Conservation (phyloP, 2,888 invertebrate species). For the Gibbula magus region DNA sequence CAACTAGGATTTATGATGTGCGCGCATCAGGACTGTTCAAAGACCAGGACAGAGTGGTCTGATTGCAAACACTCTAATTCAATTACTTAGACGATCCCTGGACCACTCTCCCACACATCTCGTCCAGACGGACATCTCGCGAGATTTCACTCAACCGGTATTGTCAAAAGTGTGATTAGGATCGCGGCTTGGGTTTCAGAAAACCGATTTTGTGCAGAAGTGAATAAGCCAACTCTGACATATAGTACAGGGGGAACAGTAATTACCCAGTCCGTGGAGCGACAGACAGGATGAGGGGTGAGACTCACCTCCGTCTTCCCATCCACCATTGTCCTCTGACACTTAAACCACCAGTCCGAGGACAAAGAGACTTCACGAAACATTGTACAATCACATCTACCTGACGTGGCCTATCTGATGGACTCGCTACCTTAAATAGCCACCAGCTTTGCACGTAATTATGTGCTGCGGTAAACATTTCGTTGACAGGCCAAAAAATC, state of each 20-base stretch:
- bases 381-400: background rate
- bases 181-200: slow-evolving; percentile 19
- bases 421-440: background rate
- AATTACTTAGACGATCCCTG: slow-evolving; percentile 15
- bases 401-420: background rate
- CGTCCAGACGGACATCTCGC: slow-evolving; percentile 21
- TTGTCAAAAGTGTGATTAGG: slow-evolving; percentile 23
- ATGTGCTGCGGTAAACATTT: background rate
- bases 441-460: slow-evolving; percentile 11
- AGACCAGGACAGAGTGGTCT: slow-evolving; percentile 1
- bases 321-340: background rate
- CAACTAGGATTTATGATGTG: slow-evolving; percentile 14
- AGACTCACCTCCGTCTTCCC: background rate
- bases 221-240: slow-evolving; percentile 15
- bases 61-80: slow-evolving; percentile 16
- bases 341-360: background rate
- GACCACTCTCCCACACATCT: background rate
- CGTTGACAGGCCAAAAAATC: slow-evolving; percentile 3
- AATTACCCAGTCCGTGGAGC: background rate
- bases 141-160: slow-evolving; percentile 21
- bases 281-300: background rate
- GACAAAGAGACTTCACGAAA: background rate
- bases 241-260: slow-evolving; percentile 12
- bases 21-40: slow-evolving; percentile 12
- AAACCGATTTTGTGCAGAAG: slow-evolving; percentile 21